Base-by-base conservation (phyloP, 1,140 invertebrate genomes). In the Heliconius hermathena region DNA sequence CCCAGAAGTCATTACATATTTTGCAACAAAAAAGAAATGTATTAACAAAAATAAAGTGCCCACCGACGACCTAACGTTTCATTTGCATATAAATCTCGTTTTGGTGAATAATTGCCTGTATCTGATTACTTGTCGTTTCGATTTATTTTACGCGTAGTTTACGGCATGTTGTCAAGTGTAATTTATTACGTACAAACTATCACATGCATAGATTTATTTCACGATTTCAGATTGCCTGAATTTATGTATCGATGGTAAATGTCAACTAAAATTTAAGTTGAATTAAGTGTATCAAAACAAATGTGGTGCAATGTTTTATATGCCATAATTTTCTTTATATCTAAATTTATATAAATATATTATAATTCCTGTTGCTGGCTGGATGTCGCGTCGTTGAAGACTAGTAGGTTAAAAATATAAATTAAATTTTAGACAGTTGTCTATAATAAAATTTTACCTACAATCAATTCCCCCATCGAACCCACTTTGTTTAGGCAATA, bases 41-140 rank as follows among this genome's bases (percentile, higher is more conserved):
- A 72, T 6, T 8, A 74, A 74, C n/a, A 18, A 29, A 71, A 49
- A 22, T 78, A 70, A 36, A 73, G 54, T 9, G n/a, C n/a, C 20
- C 54, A 57, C n/a, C 8, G 54, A 36, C n/a, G 33, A 41, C 8
- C 29, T n/a, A 41, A 29, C 52, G 46, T 84, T 84, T 85, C 54
- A 82, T 85, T 84, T 85, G 81, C 84, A 85, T 84, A 80, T 79
- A 85, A 80, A 82, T 76, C 78, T 76, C 75, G 82, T 85, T 84
- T 84, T 77, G 74, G 81, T 84, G 76, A 85, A 79, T 84, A 80
- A 85, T 74, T 36, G 81, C 78, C 73, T 26, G 57, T 76, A 85
- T 85, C 82, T 79, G 82, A 85, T 85, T 80, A 84, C 83, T 41
- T 76, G 81, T 82, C 81, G 71, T 18, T 72, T 79, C 77, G 80